phyloP scores from a whole-genome alignment of 2,113 vertebrate genomes.

The Helogale parvula region DNA sequence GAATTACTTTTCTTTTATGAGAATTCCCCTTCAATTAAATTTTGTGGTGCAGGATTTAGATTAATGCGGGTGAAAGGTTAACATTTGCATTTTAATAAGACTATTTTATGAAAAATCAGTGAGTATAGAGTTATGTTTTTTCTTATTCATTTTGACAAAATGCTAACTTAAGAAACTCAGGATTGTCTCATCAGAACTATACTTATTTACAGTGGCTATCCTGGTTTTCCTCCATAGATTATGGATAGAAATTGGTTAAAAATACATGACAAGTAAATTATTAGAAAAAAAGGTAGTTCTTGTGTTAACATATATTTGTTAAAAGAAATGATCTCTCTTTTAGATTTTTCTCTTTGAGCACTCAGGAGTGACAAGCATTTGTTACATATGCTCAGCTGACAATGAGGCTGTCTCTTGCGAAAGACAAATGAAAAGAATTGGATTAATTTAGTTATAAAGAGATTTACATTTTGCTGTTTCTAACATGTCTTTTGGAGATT shows the following conservation, averaged over 20 bases:
- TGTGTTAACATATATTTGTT: conserved; percentile 66
- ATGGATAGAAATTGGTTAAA: conserved; percentile 61
- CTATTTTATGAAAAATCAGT: conserved; percentile 51
- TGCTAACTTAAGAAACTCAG: conserved; percentile 49
- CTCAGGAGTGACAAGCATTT: conserved; percentile 65
- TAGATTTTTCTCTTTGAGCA: conserved; percentile 67
- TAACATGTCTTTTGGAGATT: conserved; percentile 62
- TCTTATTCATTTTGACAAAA: conserved; percentile 52
- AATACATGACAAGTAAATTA: conserved; percentile 52
- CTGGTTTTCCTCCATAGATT: neutral
- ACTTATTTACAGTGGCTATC: neutral
- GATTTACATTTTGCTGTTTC: conserved; percentile 80
- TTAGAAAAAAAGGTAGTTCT: conserved; percentile 57
- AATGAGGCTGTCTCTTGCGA: conserved; percentile 61
- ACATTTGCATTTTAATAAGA: conserved; percentile 68
- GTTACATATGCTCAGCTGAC: conserved; percentile 75
- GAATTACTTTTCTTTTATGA: conserved; percentile 52
- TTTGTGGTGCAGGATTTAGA: neutral
- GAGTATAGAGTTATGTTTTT: neutral
- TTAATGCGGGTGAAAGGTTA: conserved; percentile 53
- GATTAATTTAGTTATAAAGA: conserved; percentile 80
- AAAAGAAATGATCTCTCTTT: conserved; percentile 66
- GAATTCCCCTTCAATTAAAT: conserved; percentile 34
- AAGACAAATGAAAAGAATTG: conserved; percentile 77
- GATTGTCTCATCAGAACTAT: neutral